A percentile compares a stretch with the other conserved stretches of the same genome.
Conservation (phyloP, 92 coral and sea anemone genomes). For the Epizoanthus illoricatus region DNA sequence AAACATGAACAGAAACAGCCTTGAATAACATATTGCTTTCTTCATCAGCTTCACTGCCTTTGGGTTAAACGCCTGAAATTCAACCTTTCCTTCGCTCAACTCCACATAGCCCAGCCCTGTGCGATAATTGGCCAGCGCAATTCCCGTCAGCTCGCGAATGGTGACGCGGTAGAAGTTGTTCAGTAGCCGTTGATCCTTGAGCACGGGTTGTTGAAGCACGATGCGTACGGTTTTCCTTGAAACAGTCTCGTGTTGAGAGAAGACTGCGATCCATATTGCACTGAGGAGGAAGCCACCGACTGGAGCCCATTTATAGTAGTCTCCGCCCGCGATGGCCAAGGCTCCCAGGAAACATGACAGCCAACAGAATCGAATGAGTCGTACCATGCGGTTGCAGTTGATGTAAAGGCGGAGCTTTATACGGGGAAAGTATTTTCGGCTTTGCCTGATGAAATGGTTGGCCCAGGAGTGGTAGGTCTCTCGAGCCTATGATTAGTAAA, state of each 20-base stretch:
- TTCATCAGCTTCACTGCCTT: conserved; percentile 51
- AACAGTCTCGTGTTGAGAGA: conserved; percentile 72
- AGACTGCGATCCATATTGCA: conserved; percentile 52
- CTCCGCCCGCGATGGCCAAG: conserved; percentile 34
- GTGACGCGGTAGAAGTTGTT: conserved; percentile 68
- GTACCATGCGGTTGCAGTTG: conserved; percentile 38
- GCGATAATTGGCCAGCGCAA: conserved; percentile 63
- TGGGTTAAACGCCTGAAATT: conserved; percentile 76
- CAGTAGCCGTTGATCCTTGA: conserved; percentile 43
- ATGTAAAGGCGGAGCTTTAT: conserved; percentile 47
- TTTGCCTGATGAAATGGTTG: conserved; percentile 71
- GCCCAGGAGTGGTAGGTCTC: conserved; percentile 41
- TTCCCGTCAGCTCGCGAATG: conserved; percentile 58
- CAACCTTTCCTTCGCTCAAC: conserved; percentile 55
- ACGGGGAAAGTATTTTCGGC: conserved; percentile 60
- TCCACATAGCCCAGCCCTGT: conserved; percentile 61
- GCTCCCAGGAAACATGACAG: conserved; percentile 51
- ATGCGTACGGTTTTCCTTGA: conserved; percentile 54
- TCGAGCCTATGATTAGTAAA: conserved; percentile 20
- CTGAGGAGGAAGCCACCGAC: conserved; percentile 47
- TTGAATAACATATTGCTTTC: conserved; percentile 49
- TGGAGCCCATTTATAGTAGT: conserved; percentile 42
- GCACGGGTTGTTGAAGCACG: conserved; percentile 63
- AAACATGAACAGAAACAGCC: conserved; percentile 60
- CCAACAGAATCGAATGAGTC: conserved; percentile 30